Base-by-base conservation (phyloP, 2,888 invertebrate genomes). In the Nematopogon swammerdamellus region DNA sequence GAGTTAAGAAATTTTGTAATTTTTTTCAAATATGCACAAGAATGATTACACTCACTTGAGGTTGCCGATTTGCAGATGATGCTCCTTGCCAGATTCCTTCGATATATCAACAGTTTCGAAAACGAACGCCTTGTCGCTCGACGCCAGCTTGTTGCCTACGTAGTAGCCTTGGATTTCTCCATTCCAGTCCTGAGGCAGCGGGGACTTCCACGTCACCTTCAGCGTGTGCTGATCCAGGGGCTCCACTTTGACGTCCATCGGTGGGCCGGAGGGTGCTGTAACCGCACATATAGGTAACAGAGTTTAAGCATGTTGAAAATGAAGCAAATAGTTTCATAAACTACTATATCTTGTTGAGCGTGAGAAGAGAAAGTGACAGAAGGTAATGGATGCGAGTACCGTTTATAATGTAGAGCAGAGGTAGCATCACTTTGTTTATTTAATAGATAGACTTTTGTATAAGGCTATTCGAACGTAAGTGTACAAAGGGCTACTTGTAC, bases 31-130 rank as follows among this genome's bases (percentile, higher is more conserved):
- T 25, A 25, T 6, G 25, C 8, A 8, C 25, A n/a, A 25, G 25
- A 8, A 25, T 25, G 4, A 25, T 8, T 25, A 36, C 46, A 63
- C 74, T 67, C 70, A 85, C 82, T 91, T 90, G 44, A 92, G 76
- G 60, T 91, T 90, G 54, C 85, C 82, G 62, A 92, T 87, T 64
- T 91, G 90, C 59, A 95, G 75, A 60, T 88, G 91, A 63, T 93
- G 93, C 70, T 95, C 94, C 62, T 93, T 93, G 67, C 91, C 92
- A 66, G 93, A 93, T 81, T 94, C 94, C 63, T 92, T 89, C 49
- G 91, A 90, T 67, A 93, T 93, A 65, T 94, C 94, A 4, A 95
- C 92, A 48, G 94, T 94, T 74, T 95, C 94, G 62, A 92, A 95
- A 50, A 94, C 85, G 68, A 89, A 95, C 0, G 92, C 92, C 54